These are phyloP conservation scores for Xestobium rufovillosum DNA, from an alignment of 2,888 invertebrate genomes.

Conservation along the genomic window DNA sequence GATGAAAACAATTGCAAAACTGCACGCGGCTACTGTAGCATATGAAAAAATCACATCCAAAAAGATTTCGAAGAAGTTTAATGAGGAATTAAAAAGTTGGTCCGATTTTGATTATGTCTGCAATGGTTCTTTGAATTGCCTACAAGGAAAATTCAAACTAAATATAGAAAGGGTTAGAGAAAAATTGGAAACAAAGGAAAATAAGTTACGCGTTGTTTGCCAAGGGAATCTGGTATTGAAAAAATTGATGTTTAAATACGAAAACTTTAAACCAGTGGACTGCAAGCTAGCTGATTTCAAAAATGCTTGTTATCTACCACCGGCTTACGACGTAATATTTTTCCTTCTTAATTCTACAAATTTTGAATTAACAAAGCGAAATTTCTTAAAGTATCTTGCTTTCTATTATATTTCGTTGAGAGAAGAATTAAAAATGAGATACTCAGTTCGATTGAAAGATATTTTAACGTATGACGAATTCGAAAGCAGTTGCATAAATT, in stretches of 20 bases:
- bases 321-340: constrained; percentile 15
- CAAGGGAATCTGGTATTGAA: constrained; percentile 17
- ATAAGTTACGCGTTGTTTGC: constrained; percentile 14
- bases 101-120: no score
- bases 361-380: neutral
- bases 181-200: no score
- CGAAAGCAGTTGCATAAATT: neutral
- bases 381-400: neutral
- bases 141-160: no score
- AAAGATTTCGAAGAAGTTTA: neutral
- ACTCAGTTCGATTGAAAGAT: neutral
- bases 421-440: neutral
- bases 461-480: neutral
- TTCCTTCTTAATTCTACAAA: constrained; percentile 2
- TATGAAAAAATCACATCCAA: neutral
- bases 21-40: neutral
- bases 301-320: constrained; percentile 15
- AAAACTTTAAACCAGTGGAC: constrained; percentile 12
- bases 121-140: no score
- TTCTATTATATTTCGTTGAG: neutral
- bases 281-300: constrained; percentile 19
- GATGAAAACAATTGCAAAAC: neutral
- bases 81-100: neutral
- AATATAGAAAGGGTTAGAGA: no score
- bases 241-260: constrained; percentile 18